Evolutionary conservation across 2,113 vertebrate genomes (phyloP).

Genomic region (Tapirus terrestris): DNA sequence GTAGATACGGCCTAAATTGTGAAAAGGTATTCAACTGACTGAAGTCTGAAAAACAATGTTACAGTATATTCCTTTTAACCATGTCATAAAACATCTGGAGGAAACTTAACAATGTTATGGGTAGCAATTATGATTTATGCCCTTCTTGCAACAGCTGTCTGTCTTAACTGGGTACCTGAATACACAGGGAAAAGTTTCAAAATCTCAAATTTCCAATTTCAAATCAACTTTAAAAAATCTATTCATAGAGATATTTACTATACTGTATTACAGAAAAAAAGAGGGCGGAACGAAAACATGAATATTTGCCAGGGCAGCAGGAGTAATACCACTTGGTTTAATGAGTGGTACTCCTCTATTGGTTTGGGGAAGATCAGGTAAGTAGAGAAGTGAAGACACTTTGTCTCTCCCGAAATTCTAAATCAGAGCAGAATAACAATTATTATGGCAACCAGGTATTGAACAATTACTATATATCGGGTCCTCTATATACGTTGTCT

Average conservation of each 20-base stretch:
- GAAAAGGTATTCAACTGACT: background rate
- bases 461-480: background rate
- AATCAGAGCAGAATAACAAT: background rate
- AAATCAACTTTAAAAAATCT: background rate
- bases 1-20: background rate
- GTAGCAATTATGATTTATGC: slow-evolving; percentile 1
- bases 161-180: slow-evolving; percentile 10
- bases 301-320: background rate
- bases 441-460: background rate
- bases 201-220: background rate
- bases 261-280: background rate
- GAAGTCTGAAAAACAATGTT: background rate
- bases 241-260: background rate
- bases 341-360: background rate
- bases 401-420: background rate
- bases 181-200: background rate
- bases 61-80: background rate
- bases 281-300: background rate
- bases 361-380: background rate
- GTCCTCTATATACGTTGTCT: background rate
- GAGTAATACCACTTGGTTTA: background rate
- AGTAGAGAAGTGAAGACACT: background rate
- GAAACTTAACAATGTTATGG: background rate
- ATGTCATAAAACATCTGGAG: background rate
- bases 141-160: background rate